Conservation (phyloP, 2,113 vertebrate species). For the Jaculus jaculus region DNA sequence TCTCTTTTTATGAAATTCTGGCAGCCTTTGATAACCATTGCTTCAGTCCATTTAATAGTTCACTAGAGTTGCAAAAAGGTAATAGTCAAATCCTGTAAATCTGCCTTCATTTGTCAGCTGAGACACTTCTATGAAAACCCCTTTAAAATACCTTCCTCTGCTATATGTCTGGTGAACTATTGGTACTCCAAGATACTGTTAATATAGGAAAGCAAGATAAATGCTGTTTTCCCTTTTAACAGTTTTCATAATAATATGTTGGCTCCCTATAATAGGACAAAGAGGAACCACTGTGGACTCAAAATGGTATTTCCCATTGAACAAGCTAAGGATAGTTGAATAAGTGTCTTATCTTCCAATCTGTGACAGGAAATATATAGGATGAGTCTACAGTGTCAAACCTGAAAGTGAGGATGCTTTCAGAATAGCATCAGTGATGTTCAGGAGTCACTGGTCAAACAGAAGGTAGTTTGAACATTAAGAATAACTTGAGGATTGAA, state of each 20-base stretch:
- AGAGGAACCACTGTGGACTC: not conserved
- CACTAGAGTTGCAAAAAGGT: not conserved
- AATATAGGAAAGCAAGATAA: not conserved
- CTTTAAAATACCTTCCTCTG: not conserved
- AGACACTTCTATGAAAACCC: not conserved
- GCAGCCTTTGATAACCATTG: not conserved
- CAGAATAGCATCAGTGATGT: not conserved
- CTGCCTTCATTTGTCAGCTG: conserved; percentile 1
- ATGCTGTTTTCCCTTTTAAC: conserved; percentile 8
- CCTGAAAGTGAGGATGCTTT: not conserved
- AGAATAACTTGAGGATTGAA: not conserved
- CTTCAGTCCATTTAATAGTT: not conserved
- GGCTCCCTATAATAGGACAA: not conserved
- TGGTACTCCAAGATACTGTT: not conserved
- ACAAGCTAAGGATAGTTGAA: not conserved
- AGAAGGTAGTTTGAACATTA: not conserved
- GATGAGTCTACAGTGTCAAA: not conserved
- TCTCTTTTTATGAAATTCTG: not conserved
- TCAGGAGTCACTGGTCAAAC: not conserved
- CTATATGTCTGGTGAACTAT: not conserved
- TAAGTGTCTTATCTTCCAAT: not conserved
- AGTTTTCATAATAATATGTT: not conserved
- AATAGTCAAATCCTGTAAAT: not conserved
- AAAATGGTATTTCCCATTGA: conserved; percentile 10
- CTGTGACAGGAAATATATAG: not conserved